phyloP scores from a whole-genome alignment of 2,888 invertebrate genomes.

The Meteorus cinctellus region DNA sequence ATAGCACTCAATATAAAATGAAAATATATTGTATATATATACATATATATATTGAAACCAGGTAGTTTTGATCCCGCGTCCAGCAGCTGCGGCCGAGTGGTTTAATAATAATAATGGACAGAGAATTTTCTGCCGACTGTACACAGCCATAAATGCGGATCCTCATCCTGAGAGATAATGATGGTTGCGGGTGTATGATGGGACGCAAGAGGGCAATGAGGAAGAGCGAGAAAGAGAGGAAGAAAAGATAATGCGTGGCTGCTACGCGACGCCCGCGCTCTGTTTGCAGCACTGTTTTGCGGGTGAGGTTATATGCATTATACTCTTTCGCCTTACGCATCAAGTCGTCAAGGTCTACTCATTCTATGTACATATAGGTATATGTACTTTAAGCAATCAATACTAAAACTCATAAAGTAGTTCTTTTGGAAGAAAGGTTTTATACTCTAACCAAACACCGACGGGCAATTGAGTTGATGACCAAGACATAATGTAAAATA shows the following conservation, averaged over 20 bases:
- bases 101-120: slow-evolving; percentile 53
- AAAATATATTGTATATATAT: neutral
- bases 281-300: slow-evolving; percentile 19
- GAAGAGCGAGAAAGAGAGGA: slow-evolving; percentile 6
- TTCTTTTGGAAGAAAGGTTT: slow-evolving; percentile 16
- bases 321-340: slow-evolving; percentile 33
- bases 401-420: neutral
- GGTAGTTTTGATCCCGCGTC: slow-evolving; percentile 36
- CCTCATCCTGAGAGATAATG: slow-evolving; percentile 58
- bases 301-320: slow-evolving; percentile 30
- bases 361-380: neutral
- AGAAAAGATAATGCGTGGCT: slow-evolving; percentile 47
- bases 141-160: slow-evolving; percentile 50
- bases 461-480: neutral
- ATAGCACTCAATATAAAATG: slow-evolving; percentile 20
- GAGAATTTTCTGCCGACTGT: slow-evolving; percentile 47
- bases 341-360: slow-evolving; percentile 28
- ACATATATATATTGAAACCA: slow-evolving; percentile 26
- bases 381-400: neutral
- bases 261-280: slow-evolving; percentile 42
- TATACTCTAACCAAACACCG: slow-evolving; percentile 3
- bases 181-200: slow-evolving; percentile 59
- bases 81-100: slow-evolving; percentile 52
- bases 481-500: neutral
- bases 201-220: neutral